phyloP scores from a whole-genome alignment of 2,113 vertebrate species.

The Rynchops niger region DNA sequence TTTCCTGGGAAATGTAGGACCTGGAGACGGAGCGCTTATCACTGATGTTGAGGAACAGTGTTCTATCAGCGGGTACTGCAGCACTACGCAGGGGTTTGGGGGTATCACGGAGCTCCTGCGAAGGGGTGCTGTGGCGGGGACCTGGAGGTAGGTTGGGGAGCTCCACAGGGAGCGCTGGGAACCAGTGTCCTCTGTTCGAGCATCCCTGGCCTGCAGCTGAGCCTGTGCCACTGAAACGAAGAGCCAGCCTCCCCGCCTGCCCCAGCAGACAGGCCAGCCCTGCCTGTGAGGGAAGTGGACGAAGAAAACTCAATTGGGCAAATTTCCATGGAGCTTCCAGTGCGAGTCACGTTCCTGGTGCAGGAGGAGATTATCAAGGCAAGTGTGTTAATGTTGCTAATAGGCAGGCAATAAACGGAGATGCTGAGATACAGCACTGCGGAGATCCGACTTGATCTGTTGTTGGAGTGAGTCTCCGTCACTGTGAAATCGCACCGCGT shows the following conservation, averaged over 20 bases:
- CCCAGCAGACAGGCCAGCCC: neutral
- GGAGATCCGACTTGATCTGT: neutral
- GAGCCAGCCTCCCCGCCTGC: neutral
- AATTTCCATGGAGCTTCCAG: neutral
- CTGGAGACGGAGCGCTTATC: neutral
- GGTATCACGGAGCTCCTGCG: fast-evolving
- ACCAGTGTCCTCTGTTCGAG: too few relatives aligned
- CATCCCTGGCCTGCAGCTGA: neutral
- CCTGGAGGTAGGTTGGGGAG: neutral
- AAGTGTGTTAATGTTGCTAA: neutral
- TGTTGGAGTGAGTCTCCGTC: fast-evolving
- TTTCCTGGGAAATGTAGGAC: neutral
- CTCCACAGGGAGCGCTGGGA: neutral
- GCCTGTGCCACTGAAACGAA: neutral
- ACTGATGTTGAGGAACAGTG: fast-evolving
- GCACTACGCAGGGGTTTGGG: neutral
- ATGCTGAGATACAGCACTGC: neutral
- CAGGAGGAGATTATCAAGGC: neutral
- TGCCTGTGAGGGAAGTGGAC: neutral
- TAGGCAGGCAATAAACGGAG: neutral
- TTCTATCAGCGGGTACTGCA: fast-evolving
- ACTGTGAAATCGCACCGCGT: fast-evolving
- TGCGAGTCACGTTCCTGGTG: fast-evolving
- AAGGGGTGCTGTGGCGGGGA: neutral
- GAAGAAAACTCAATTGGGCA: neutral